Evolutionary conservation across 2,113 vertebrate species (phyloP).

Genomic region (Bos javanicus): DNA sequence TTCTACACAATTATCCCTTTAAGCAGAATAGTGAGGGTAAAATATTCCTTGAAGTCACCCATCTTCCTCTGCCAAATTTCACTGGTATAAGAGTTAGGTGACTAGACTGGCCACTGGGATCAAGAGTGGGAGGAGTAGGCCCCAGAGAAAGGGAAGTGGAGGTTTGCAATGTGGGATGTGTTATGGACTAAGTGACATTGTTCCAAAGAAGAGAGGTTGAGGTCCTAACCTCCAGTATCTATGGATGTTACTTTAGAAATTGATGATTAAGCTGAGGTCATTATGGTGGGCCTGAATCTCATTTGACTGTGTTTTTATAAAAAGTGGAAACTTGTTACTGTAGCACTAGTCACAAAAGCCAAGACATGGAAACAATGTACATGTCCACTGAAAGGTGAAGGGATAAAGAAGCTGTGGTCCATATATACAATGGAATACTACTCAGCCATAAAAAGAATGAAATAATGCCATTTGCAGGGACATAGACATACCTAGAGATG

Average conservation of each 20-base stretch:
- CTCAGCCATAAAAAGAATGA: background rate
- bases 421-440: background rate
- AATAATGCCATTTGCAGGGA: background rate
- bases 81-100: background rate
- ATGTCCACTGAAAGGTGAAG: background rate
- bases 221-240: background rate
- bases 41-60: background rate
- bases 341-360: background rate
- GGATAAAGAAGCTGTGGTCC: background rate
- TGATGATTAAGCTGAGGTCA: background rate
- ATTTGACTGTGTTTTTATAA: background rate
- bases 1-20: slow-evolving; percentile 17
- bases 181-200: background rate
- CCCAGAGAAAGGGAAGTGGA: background rate
- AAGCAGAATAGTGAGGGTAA: slow-evolving; percentile 2
- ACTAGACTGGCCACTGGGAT: background rate
- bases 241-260: background rate
- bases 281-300: background rate
- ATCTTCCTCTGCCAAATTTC: background rate
- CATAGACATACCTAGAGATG: background rate
- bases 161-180: background rate
- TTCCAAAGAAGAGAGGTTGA: background rate
- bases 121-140: background rate
- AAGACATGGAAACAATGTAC: background rate
- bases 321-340: background rate